Evolutionary conservation across 2,797 vertebrate species (phyloP), one percentile per base, ranked within the genome.

Genomic region (Liparis tanakae): DNA sequence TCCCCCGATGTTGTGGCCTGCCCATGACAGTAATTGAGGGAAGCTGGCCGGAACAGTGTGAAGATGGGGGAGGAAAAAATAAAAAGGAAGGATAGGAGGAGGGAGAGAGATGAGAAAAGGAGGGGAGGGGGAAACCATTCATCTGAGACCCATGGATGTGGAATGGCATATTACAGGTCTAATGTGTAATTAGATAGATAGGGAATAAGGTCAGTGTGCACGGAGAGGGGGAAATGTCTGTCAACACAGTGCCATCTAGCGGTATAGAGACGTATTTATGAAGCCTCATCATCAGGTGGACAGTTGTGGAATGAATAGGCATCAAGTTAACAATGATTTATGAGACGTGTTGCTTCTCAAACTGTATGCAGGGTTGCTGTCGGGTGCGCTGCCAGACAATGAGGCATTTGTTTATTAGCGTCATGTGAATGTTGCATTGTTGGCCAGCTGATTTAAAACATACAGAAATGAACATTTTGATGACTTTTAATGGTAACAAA

Each of bases 141-240:
- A 94, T 93, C 92, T 92, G 91, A 92, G 89, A 93, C 91, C 92
- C 89, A 90, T 88, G 92, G 92, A 91, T 92, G 92, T 90, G 91
- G 92, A 94, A 94, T 92, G 92, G 92, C 89, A 93, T 94, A 94
- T 94, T 95, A 94, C 92, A 90, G 90, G 89, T 90, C 92, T 94
- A 94, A 95, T 94, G 91, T 94, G 92, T 94, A 94, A 94, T 94
- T 94, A 94, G 93, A 94, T 88, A 94, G 93, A 94, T 94, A 90
- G 87, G 89, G 90, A 91, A 91, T 92, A 93, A 94, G 93, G 92
- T 92, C 93, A 92, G 88, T 71, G 81, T 83, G 84, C 85, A 88
- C 85, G 43, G 81, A 81, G 67, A 63, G 70, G 67, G 37, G 63
- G 72, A 50, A 50, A 90, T 90, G 12, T 76, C 82, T 86, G 92